Base-by-base conservation (phyloP, 2,888 invertebrate species). In the Xestia rhomboidea region DNA sequence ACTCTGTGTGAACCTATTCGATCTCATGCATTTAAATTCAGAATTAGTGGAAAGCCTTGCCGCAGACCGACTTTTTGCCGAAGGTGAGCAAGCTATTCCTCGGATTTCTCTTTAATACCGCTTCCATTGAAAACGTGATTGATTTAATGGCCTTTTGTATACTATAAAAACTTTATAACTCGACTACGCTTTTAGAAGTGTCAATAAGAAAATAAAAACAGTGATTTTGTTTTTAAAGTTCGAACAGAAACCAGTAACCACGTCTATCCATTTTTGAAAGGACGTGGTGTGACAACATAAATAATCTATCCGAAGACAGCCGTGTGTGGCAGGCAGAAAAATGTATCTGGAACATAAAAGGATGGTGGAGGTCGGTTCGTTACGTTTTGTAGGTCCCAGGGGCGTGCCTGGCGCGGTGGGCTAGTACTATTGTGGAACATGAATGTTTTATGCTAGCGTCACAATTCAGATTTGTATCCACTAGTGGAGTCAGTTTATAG, bases 21-120 rank as follows among this genome's bases (percentile, higher is more conserved):
- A 95, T 95, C 96, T 96, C 96, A 96, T 96, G 96, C 96, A 96
- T 96, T 96, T 96, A 96, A 96, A 96, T 96, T 96, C 95, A 94
- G 95, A 96, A 96, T 96, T 96, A 96, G 96, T 94, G 94, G 93
- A 93, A 94, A 93, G 94, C 94, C 93, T 93, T 93, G 91, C 93
- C 94, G 90, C 94, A 94, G 90, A 93, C 93, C 90, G 92, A 93
- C 90, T 92, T 94, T 94, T 95, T 94, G 85, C 88, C 89, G 88
- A 91, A 94, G 94, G 95, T 94, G 93, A 94, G 95, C 93, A 93
- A 94, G 90, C 91, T 87, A 90, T 90, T 92, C 91, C 90, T 90
- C 90, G 91, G 91, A 93, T 93, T 93, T 93, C 91, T 87, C 89
- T 92, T 88, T 92, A 93, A 95, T 93, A 91, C 92, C 91, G 86